A percentile compares a stretch with the other conserved stretches of the same genome.
These are phyloP conservation scores for Drosophila paucipuncta DNA, from an alignment of 2,888 invertebrate genomes.

Conservation along the genomic window DNA sequence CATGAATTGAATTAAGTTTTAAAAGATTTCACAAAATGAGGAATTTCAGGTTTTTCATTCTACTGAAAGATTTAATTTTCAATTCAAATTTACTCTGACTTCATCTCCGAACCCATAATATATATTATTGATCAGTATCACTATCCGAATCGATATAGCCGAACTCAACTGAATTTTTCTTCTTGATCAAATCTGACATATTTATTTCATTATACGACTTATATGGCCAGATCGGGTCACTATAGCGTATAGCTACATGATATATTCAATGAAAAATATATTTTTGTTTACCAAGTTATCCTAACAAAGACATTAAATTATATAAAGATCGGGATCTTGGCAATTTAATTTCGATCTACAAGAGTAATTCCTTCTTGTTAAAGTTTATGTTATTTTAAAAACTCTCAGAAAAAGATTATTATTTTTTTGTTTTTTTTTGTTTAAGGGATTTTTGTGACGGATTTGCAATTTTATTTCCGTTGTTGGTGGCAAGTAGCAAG, in stretches of 20 bases:
- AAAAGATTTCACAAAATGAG: not conserved
- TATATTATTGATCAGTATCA: not conserved
- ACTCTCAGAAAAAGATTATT: not conserved
- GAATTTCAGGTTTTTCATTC: not conserved
- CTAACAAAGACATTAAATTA: not conserved
- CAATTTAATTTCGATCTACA: not conserved
- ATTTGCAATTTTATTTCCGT: not conserved
- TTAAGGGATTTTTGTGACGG: not conserved
- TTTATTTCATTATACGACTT: not conserved
- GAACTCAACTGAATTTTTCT: accelerated
- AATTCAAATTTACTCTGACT: not conserved
- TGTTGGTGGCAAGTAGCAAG: not conserved
- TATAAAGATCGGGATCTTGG: not conserved
- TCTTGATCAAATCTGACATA: not conserved
- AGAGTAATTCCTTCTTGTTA: not conserved
- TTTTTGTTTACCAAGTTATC: not conserved
- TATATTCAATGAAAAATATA: not conserved
- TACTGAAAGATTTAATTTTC: not conserved
- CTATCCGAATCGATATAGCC: not conserved
- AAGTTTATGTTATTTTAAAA: not conserved
- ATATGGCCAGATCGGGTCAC: not conserved
- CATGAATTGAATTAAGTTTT: not conserved
- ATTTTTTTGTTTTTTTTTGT: too few relatives aligned
- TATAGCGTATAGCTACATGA: too few relatives aligned
- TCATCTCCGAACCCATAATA: not conserved